Percentiles rank a stretch among this genome's conserved stretches.
phyloP scores from a whole-genome alignment of 2,797 vertebrate genomes.

The Botia kubotai region DNA sequence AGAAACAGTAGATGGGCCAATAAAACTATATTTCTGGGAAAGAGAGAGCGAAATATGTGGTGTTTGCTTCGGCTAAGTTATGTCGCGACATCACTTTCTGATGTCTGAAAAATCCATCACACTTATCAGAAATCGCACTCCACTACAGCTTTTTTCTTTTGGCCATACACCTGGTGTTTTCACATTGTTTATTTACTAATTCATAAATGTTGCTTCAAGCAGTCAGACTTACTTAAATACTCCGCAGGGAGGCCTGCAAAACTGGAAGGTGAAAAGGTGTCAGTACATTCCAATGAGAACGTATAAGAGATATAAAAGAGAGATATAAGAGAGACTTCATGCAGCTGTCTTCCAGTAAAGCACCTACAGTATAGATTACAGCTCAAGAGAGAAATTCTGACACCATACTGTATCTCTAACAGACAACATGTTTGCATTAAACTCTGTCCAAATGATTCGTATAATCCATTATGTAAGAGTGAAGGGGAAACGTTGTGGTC shows the following conservation, averaged over 20 bases:
- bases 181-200: slow-evolving; percentile 41
- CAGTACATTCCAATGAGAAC: slow-evolving; percentile 77
- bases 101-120: slow-evolving; percentile 75
- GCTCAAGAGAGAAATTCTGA: slow-evolving; percentile 70
- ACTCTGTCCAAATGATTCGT: slow-evolving; percentile 29
- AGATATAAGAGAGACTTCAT: slow-evolving; percentile 27
- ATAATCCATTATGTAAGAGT: not conserved
- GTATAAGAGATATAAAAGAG: slow-evolving; percentile 57
- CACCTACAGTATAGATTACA: slow-evolving; percentile 73
- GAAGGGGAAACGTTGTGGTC: not conserved
- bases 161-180: slow-evolving; percentile 66
- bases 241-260: slow-evolving; percentile 63
- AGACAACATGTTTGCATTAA: slow-evolving; percentile 29
- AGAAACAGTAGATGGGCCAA: not conserved
- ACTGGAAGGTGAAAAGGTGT: slow-evolving; percentile 78
- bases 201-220: slow-evolving; percentile 33
- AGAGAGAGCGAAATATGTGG: slow-evolving; percentile 60
- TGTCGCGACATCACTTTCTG: slow-evolving; percentile 71
- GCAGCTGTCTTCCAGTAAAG: slow-evolving; percentile 43
- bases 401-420: slow-evolving; percentile 69
- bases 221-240: slow-evolving; percentile 68
- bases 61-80: slow-evolving; percentile 50
- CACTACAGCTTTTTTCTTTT: slow-evolving; percentile 74
- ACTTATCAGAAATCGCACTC: slow-evolving; percentile 74
- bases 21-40: not conserved